Evolutionary conservation across 2,113 vertebrate species (phyloP).

Genomic region (Calonectris borealis): DNA sequence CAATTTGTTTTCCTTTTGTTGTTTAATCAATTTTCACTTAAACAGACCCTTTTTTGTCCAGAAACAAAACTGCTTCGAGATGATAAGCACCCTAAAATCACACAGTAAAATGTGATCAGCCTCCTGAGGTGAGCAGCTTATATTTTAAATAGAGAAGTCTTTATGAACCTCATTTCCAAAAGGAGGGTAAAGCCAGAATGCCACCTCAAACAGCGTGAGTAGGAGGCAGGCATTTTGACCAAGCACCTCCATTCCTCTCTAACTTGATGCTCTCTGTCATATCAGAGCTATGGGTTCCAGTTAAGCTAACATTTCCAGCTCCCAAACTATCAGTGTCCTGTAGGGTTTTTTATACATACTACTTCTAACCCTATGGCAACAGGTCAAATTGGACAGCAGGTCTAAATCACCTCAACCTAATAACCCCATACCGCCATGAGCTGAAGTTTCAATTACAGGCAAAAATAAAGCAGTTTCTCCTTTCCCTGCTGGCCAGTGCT

Average conservation of each 20-base stretch:
- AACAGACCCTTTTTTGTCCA: not conserved
- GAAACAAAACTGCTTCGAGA: not conserved
- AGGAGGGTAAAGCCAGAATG: not conserved
- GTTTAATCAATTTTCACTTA: slow-evolving; percentile 12
- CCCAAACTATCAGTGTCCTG: not conserved
- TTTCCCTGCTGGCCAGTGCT: not conserved
- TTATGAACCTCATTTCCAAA: not conserved
- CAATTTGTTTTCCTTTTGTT: slow-evolving; percentile 25
- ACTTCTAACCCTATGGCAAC: not conserved
- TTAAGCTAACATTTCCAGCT: not conserved
- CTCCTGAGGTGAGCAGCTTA: not conserved
- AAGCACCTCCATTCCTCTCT: not conserved
- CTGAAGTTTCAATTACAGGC: not conserved
- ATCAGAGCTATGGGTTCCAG: not conserved
- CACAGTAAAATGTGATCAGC: not conserved
- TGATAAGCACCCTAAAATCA: not conserved
- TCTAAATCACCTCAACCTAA: not conserved
- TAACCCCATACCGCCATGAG: not conserved
- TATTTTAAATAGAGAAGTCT: not conserved
- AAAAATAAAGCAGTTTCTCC: not conserved
- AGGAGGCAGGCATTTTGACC: not conserved
- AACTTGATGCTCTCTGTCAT: not conserved
- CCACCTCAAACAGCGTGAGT: not conserved
- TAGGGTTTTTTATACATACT: not conserved
- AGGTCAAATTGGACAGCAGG: not conserved